Percentiles rank a stretch among this genome's conserved stretches.
Conservation (phyloP, 2,797 vertebrate genomes). For the Crypturellus tataupa region DNA sequence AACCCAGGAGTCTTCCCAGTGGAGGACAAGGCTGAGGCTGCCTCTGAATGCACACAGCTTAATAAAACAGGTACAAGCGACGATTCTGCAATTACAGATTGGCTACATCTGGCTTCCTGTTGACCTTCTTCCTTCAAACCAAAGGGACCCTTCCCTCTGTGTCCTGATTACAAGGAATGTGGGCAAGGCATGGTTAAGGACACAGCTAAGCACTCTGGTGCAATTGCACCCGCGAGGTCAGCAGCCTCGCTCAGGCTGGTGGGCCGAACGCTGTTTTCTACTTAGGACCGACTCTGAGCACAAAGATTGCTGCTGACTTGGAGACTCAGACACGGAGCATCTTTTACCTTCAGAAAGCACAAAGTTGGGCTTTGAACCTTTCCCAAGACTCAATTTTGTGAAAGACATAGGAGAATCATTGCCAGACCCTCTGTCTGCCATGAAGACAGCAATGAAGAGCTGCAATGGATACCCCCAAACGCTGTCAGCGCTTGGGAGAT, state of each 20-base stretch:
- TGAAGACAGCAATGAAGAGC: neutral
- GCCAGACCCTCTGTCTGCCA: neutral
- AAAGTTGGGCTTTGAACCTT: neutral
- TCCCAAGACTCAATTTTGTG: neutral
- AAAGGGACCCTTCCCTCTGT: neutral
- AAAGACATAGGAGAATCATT: neutral
- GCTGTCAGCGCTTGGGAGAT: rapidly evolving
- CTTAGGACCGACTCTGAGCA: neutral
- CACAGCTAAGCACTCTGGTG: neutral
- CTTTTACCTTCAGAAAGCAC: neutral
- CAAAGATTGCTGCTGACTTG: neutral
- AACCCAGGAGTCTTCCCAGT: neutral
- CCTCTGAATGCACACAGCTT: neutral
- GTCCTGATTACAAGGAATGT: neutral
- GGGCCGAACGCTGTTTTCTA: neutral
- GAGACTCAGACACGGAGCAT: neutral
- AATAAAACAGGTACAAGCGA: neutral
- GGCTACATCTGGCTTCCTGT: neutral
- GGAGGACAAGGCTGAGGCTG: neutral
- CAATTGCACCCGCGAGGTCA: neutral
- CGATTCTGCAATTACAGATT: neutral
- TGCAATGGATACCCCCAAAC: neutral
- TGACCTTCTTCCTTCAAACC: neutral
- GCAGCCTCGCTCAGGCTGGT: neutral
- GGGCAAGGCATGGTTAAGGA: neutral